These are phyloP conservation scores for Pyrgus malvae DNA, from an alignment of 2,888 invertebrate genomes.

Conservation along the genomic window DNA sequence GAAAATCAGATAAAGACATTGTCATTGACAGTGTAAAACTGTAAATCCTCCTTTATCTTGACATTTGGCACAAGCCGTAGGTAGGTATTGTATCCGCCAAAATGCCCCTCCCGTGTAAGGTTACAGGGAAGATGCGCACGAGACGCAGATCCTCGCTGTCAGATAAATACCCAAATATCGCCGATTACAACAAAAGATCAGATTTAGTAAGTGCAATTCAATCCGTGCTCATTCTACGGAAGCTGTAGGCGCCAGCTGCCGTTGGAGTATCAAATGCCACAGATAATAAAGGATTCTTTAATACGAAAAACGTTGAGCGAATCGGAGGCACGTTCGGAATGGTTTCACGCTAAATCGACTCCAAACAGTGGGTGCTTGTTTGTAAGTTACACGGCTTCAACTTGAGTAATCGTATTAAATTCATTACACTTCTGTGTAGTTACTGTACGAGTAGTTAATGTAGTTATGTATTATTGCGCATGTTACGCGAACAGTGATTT, in stretches of 20 bases:
- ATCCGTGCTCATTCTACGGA: constrained; percentile 67
- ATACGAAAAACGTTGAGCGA: constrained; percentile 67
- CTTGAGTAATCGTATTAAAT: constrained; percentile 59
- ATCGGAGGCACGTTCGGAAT: constrained; percentile 59
- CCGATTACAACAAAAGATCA: constrained; percentile 75
- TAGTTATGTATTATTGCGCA: constrained; percentile 25
- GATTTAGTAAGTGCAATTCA: constrained; percentile 60
- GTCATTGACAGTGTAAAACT: too few species aligned
- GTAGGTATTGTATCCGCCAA: constrained; percentile 62
- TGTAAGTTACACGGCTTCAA: constrained; percentile 62
- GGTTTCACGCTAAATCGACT: constrained; percentile 74
- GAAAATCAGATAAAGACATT: too few species aligned
- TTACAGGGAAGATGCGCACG: constrained; percentile 72
- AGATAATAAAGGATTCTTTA: constrained; percentile 71
- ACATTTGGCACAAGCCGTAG: constrained; percentile 54
- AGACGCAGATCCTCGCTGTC: constrained; percentile 62
- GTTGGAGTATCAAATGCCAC: constrained; percentile 63
- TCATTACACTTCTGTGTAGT: constrained; percentile 47
- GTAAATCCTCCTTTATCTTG: constrained; percentile 29
- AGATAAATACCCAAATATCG: constrained; percentile 67
- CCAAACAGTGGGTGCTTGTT: constrained; percentile 63
- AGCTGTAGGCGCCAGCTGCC: constrained; percentile 78
- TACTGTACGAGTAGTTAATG: too few species aligned
- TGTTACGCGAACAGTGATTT: constrained; percentile 20
- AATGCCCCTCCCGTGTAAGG: constrained; percentile 57